Evolutionary conservation across 2,797 vertebrate species (phyloP).

Genomic region (Parambassis ranga): DNA sequence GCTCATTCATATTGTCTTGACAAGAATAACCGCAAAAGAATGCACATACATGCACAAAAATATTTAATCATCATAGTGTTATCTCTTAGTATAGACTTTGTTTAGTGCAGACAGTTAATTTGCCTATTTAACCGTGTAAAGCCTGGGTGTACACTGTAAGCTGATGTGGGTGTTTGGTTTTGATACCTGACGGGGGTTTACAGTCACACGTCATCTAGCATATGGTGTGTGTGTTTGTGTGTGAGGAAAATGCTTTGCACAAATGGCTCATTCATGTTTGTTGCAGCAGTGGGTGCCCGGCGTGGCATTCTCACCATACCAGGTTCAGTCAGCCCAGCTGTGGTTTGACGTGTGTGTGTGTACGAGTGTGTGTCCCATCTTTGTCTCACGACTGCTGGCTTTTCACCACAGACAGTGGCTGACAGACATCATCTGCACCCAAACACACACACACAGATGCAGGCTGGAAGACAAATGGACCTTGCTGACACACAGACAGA

Average conservation of each 20-base stretch:
- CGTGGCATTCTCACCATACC: constrained; percentile 72
- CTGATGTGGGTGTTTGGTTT: constrained; percentile 47
- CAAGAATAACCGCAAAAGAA: constrained; percentile 53
- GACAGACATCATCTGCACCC: constrained; percentile 41
- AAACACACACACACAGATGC: background rate
- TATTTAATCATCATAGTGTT: too few relatives aligned
- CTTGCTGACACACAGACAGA: constrained; percentile 65
- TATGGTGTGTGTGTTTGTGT: constrained; percentile 37
- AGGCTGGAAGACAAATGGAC: constrained; percentile 60
- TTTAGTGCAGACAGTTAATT: too few relatives aligned
- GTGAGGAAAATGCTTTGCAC: constrained; percentile 58
- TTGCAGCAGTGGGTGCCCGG: constrained; percentile 49
- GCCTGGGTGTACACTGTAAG: constrained; percentile 38
- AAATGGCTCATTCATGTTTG: constrained; percentile 63
- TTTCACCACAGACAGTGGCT: constrained; percentile 50
- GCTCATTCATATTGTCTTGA: constrained; percentile 56
- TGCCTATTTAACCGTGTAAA: constrained; percentile 13
- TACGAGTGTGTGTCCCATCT: constrained; percentile 47
- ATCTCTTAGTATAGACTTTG: too few relatives aligned
- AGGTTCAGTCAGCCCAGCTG: constrained; percentile 41
- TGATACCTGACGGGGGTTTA: constrained; percentile 50
- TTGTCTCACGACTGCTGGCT: constrained; percentile 52
- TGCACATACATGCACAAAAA: background rate
- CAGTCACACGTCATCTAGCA: constrained; percentile 40
- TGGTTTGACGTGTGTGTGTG: constrained; percentile 32